Evolutionary conservation across 2,888 invertebrate species (phyloP), one percentile per base, ranked within the genome.

Genomic region (Phengaris alcon): DNA sequence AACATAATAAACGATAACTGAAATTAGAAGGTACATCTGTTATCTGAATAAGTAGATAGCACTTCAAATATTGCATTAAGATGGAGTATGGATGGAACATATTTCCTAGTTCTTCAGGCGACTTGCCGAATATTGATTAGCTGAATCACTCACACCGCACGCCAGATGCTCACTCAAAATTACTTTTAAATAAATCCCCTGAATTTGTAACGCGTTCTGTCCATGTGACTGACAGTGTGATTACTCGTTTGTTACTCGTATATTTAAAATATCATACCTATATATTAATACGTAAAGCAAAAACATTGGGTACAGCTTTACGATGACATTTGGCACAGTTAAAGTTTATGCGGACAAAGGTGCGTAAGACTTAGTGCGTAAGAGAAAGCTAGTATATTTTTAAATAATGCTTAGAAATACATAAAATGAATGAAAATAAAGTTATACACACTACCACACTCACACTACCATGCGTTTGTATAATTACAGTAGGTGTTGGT

Each of bases 71-170:
- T 70, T 68, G 55, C 74, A 69, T 69, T 54, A 70, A 48, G 84
- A 89, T 90, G 88, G 90, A 89, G 86, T 88, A 86, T 89, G 88
- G 87, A 88, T 89, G 88, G 90, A 90, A 88, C 90, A 91, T 89
- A 90, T 91, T 90, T 90, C 89, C 86, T 87, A 89, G 88, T 89
- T 91, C 89, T 89, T 89, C 87, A 87, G 79, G 86, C 86, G 87
- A 88, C 88, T 90, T 86, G 84, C 87, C 86, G 92, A 92, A 92
- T 93, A 93, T 93, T 92, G 93, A 93, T 91, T 90, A 92, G 88
- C 83, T 82, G 86, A 90, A 91, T 90, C 86, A 88, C 89, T 90
- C 90, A 90, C 87, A 87, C 89, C 91, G 88, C 88, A 88, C 84
- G 88, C 91, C 93, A 93, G 93, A 88, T 93, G 93, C 91, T 90